Conservation (phyloP, 2,797 vertebrate genomes). For the Merluccius polli region DNA sequence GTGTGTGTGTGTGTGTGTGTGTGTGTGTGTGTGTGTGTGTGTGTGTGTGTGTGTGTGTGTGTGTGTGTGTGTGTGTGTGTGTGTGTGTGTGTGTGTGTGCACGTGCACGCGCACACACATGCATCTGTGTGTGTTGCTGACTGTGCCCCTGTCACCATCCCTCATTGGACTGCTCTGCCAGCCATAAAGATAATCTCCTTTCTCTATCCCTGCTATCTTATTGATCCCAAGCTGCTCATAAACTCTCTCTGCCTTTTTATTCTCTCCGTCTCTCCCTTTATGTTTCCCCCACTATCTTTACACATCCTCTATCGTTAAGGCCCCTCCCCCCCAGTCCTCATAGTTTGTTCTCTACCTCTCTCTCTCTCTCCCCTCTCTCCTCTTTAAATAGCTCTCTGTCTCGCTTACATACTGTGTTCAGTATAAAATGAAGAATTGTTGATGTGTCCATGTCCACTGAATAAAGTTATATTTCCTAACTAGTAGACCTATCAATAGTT, state of each 20-base stretch:
- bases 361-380: background rate
- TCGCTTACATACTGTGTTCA: background rate
- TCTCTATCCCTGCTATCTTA: background rate
- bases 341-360: no score
- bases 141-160: no score
- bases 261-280: background rate
- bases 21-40: no score
- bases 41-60: no score
- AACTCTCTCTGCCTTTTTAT: background rate
- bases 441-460: background rate
- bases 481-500: background rate
- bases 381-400: background rate
- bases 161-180: background rate
- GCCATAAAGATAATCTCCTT: background rate
- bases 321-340: background rate
- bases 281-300: background rate
- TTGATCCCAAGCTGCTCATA: background rate
- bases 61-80: no score
- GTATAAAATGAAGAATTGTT: no score
- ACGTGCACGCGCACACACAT: no score
- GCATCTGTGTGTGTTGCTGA: no score
- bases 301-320: background rate
- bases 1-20: no score
- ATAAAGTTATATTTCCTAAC: background rate
- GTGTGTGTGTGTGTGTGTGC: no score